Conservation (phyloP, 37 sponge, comb jelly and placozoan genomes). For the Geodia barretti region DNA sequence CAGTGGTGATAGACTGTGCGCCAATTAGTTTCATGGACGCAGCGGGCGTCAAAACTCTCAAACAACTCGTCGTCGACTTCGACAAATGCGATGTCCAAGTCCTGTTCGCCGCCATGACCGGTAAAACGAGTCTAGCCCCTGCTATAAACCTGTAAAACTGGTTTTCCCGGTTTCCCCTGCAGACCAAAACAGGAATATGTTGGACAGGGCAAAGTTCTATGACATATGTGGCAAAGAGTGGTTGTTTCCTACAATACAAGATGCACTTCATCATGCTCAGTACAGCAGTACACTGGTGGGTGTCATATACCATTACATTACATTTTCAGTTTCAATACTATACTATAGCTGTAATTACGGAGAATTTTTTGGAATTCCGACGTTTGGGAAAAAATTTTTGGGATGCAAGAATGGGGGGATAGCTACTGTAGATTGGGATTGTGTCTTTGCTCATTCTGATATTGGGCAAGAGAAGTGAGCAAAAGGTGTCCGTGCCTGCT, state of each 20-base stretch:
- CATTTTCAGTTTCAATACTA: no score
- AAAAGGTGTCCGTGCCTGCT: no score
- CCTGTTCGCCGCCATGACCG: constrained; percentile 61
- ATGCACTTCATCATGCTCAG: constrained; percentile 53
- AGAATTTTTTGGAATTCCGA: no score
- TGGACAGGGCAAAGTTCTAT: constrained; percentile 67
- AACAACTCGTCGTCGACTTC: constrained; percentile 54
- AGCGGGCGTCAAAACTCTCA: constrained; percentile 65
- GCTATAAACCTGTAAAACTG: background rate
- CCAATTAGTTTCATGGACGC: constrained; percentile 73
- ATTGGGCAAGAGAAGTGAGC: no score
- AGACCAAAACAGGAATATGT: constrained; percentile 70
- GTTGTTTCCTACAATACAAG: constrained; percentile 76
- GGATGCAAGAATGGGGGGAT: no score
- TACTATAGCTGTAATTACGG: no score
- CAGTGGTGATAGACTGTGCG: constrained; percentile 61
- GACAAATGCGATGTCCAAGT: constrained; percentile 54
- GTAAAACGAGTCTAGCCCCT: constrained; percentile 8
- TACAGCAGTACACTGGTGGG: constrained; percentile 30
- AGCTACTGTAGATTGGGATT: no score
- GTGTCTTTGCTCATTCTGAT: no score
- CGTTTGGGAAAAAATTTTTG: no score
- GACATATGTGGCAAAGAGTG: constrained; percentile 77
- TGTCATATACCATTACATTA: no score
- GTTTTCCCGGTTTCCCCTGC: background rate